A percentile compares a stretch with the other conserved stretches of the same genome.
Conservation (phyloP, 1,140 invertebrate species). For the Papilio xuthus region DNA sequence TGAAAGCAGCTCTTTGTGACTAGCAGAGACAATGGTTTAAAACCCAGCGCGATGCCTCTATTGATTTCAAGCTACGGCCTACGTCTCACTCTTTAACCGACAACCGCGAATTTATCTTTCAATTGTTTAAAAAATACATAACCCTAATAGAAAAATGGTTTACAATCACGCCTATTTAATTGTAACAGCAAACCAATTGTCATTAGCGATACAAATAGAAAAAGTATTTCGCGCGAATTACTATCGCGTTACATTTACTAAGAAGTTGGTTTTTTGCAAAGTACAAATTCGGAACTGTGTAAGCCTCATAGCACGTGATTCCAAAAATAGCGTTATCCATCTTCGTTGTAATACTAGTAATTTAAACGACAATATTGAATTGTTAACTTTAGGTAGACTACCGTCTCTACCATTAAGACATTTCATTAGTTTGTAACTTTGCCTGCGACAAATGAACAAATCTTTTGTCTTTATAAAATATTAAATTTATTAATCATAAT, state of each 20-base stretch:
- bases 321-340: not conserved
- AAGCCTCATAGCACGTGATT: not conserved
- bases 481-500: too few relatives aligned
- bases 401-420: not conserved
- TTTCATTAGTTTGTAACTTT: not conserved
- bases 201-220: not conserved
- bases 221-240: not conserved
- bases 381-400: not conserved
- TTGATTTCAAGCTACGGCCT: constrained; percentile 61
- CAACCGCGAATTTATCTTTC: not conserved
- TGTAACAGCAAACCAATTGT: not conserved
- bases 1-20: constrained; percentile 71
- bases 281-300: constrained; percentile 20
- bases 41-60: constrained; percentile 63
- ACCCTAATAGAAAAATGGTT: not conserved
- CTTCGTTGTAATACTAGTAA: not conserved
- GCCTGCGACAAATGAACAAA: not conserved
- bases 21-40: constrained; percentile 77
- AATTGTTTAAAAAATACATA: not conserved
- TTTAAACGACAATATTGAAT: too few relatives aligned
- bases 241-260: not conserved
- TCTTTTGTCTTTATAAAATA: not conserved
- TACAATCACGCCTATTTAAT: not conserved
- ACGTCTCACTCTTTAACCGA: constrained; percentile 37
- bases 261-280: not conserved